Conservation (phyloP, 2,113 vertebrate genomes). For the Cyanoramphus novaezelandiae region DNA sequence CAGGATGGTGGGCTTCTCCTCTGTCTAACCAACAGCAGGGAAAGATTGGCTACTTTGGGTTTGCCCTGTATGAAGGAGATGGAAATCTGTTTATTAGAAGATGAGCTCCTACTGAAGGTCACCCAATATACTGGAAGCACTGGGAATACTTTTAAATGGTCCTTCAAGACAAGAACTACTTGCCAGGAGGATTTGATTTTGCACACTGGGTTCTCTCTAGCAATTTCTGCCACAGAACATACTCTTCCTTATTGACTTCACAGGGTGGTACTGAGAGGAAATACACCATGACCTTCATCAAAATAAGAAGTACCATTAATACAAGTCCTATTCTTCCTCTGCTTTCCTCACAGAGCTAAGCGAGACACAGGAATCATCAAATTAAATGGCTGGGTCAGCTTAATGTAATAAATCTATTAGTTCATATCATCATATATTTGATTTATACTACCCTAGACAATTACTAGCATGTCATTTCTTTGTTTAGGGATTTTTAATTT, state of each 20-base stretch:
- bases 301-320: slow-evolving; percentile 8
- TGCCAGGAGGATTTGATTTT: not conserved
- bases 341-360: slow-evolving; percentile 32
- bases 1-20: not conserved
- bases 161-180: not conserved
- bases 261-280: not conserved
- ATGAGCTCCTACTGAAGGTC: not conserved
- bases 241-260: not conserved
- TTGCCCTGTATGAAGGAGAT: not conserved
- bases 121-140: not conserved
- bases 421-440: slow-evolving; percentile 62
- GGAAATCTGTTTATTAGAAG: not conserved
- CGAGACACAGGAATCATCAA: slow-evolving; percentile 2
- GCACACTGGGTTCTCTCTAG: not conserved
- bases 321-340: not conserved
- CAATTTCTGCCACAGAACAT: not conserved
- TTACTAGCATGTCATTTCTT: slow-evolving; percentile 69
- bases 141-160: not conserved
- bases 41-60: not conserved
- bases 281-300: not conserved
- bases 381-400: slow-evolving; percentile 57
- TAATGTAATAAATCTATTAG: slow-evolving; percentile 68
- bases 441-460: slow-evolving; percentile 63
- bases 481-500: slow-evolving; percentile 72
- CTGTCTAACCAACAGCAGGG: not conserved